Conservation (phyloP, 2,113 vertebrate genomes). For the Rhabdomys dilectus region DNA sequence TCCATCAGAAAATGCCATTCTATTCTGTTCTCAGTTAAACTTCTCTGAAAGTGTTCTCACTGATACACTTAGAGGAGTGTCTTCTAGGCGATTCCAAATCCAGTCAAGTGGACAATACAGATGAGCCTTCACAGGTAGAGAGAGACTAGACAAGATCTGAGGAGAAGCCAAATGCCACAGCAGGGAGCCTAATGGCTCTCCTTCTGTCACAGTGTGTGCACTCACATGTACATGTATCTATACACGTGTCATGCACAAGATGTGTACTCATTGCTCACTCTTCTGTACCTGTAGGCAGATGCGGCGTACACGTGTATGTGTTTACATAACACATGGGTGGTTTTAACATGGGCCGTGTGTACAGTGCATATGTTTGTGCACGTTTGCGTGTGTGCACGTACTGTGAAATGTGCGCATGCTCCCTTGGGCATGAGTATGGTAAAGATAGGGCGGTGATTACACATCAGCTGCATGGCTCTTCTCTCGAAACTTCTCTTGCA, state of each 20-base stretch:
- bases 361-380: too few species aligned
- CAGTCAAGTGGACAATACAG: not conserved
- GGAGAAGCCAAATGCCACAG: rapidly evolving
- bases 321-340: too few species aligned
- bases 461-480: not conserved
- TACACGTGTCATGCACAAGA: not conserved
- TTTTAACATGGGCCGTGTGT: not conserved
- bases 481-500: rapidly evolving
- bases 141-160: rapidly evolving
- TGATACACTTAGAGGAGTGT: not conserved
- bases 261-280: too few species aligned
- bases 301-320: not conserved
- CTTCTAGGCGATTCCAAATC: not conserved
- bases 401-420: not conserved
- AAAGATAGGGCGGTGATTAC: rapidly evolving
- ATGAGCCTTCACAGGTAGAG: not conserved
- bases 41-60: not conserved
- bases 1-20: not conserved
- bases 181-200: rapidly evolving
- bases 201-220: not conserved
- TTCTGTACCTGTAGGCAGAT: not conserved
- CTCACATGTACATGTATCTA: too few species aligned
- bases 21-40: not conserved
- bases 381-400: rapidly evolving
- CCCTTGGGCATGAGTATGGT: rapidly evolving